Base-by-base conservation (phyloP, 2,113 vertebrate genomes). In the Thinocorus orbignyianus region DNA sequence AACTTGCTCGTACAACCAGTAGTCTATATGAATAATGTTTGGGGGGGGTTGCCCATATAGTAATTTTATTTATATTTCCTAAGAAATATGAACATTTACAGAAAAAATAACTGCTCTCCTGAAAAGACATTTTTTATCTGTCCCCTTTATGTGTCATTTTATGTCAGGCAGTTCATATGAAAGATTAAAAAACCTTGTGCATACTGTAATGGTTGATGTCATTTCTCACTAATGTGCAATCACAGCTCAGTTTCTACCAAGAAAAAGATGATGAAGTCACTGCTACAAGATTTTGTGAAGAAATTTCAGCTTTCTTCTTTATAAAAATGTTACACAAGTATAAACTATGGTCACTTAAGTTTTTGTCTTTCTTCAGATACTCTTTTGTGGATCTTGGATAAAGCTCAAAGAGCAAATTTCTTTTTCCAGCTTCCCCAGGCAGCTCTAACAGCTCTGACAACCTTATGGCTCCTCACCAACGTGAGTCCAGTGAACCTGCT, bases 31-130 rank as follows among this genome's bases (percentile, higher is more conserved):
- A 94, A 85, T 88, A 70, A 66, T 49, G 9, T 51, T 51, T 51
- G 24, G 7, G 39, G 11, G 0, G 0, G 33, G 20, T 18, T 48
- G 6, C 26, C 26, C 13, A 9, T 60, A 10, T 8, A 72, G 26
- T 60, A 74, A 82, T 61, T 57, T 33, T 39, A 24, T 70, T 82
- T 76, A n/a, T 71, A 46, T 71, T 54, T 52, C 35, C 15, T 62
- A 44, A 70, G 52, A 72, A 87, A 54, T 33, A 5, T 62, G 42
- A 72, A 62, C 33, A 25, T 20, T 65, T 89, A 24, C 20, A 81
- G 51, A 87, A 89, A 79, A 70, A 9, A 30, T 10, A 65, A 22
- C 44, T 44, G 10, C 22, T 81, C 83, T 65, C 49, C 26, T 46
- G 76, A 72, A 44, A 65, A 91, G 46, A 37, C 11, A 8, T 5